phyloP scores from a whole-genome alignment of 1,140 invertebrate genomes.

The Trichoplusia ni region DNA sequence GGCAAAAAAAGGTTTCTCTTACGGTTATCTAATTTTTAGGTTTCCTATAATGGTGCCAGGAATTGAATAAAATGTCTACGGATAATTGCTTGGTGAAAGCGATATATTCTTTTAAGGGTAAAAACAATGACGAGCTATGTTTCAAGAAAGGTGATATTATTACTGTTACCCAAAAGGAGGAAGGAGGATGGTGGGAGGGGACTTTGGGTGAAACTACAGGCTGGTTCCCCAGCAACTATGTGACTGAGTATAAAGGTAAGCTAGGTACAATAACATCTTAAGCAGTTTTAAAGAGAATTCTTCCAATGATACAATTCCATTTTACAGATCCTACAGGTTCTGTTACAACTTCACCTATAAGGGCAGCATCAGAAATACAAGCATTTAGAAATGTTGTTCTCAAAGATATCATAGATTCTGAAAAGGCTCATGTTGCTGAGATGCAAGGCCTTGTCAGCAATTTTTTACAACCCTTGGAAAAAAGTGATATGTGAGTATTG shows the following conservation, averaged over 20 bases:
- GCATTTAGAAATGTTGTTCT: slow-evolving; percentile 92
- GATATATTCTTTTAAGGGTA: slow-evolving; percentile 95
- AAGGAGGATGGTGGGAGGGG: slow-evolving; percentile 99
- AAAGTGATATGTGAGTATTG: slow-evolving; percentile 90
- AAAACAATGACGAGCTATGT: slow-evolving; percentile 98
- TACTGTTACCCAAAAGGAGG: slow-evolving; percentile 94
- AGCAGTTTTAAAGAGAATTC: too few relatives aligned
- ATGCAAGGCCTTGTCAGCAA: slow-evolving; percentile 91
- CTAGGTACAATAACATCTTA: slow-evolving; percentile 47
- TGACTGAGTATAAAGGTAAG: slow-evolving; percentile 90
- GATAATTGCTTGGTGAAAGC: slow-evolving; percentile 92
- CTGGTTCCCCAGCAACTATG: slow-evolving; percentile 99
- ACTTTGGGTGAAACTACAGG: slow-evolving; percentile 96
- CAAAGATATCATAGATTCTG: slow-evolving; percentile 96
- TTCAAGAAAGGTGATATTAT: slow-evolving; percentile 98
- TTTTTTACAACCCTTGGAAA: slow-evolving; percentile 92
- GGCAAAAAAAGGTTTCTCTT: too few relatives aligned
- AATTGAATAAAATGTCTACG: slow-evolving; percentile 76
- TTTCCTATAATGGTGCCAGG: slow-evolving; percentile 59
- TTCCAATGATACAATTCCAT: neutral
- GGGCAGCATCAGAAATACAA: slow-evolving; percentile 86
- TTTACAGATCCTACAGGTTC: slow-evolving; percentile 76
- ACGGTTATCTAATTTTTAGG: neutral
- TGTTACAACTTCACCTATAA: slow-evolving; percentile 82
- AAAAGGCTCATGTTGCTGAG: slow-evolving; percentile 93